Conservation (phyloP, 2,113 vertebrate species). For the Daphoenositta chrysoptera region DNA sequence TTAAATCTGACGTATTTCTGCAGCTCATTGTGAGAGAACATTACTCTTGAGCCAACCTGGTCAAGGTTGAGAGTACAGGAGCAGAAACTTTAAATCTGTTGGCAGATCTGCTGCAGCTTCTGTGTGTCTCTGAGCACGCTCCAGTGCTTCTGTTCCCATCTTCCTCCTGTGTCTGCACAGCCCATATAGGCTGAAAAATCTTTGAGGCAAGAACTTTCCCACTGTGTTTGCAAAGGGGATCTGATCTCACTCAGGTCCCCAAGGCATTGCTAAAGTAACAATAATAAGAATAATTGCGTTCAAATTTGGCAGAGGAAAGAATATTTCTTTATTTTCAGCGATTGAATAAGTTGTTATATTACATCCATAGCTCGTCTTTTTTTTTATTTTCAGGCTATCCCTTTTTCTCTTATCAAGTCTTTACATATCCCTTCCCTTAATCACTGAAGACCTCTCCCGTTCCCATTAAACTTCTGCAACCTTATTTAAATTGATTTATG, state of each 20-base stretch:
- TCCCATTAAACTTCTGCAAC: not conserved
- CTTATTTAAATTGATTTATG: not conserved
- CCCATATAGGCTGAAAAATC: not conserved
- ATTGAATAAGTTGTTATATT: not conserved
- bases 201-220: not conserved
- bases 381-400: not conserved
- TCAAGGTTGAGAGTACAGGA: not conserved
- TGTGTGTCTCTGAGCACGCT: not conserved
- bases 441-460: not conserved
- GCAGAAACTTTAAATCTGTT: conserved; percentile 16
- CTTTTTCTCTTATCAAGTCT: not conserved
- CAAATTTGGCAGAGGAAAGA: not conserved
- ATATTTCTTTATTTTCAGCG: not conserved
- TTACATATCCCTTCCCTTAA: not conserved
- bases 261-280: not conserved
- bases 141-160: conserved; percentile 9
- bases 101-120: not conserved
- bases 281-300: conserved; percentile 18
- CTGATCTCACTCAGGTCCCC: not conserved
- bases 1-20: not conserved
- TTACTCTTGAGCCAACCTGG: conserved; percentile 6
- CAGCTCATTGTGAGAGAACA: not conserved
- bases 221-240: conserved; percentile 9
- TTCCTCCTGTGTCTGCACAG: not conserved
- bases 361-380: not conserved